Evolutionary conservation across 2,113 vertebrate genomes (phyloP).

Genomic region (Pituophis catenifer): DNA sequence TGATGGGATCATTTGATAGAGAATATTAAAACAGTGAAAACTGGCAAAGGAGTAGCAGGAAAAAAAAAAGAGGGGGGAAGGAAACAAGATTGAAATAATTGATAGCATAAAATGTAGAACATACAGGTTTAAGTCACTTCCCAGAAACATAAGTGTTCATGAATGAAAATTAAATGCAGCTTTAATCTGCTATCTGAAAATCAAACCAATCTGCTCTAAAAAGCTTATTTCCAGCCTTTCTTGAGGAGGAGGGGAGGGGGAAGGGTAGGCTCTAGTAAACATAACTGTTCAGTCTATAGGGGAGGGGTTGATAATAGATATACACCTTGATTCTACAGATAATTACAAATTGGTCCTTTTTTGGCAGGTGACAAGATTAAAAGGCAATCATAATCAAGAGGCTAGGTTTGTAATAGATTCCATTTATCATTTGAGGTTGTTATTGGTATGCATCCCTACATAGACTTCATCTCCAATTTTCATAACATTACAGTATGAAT

Average conservation of each 20-base stretch:
- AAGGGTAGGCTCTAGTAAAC: not conserved
- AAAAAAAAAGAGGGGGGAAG: not conserved
- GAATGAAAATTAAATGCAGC: not conserved
- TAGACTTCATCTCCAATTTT: conserved; percentile 39
- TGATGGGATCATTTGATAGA: not conserved
- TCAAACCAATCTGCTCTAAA: not conserved
- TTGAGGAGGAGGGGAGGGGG: not conserved
- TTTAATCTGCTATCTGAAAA: not conserved
- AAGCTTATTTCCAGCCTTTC: not conserved
- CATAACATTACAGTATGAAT: not conserved
- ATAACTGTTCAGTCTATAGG: not conserved
- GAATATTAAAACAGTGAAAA: not conserved
- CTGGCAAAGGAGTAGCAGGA: not conserved
- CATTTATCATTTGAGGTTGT: not conserved
- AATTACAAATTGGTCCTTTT: conserved; percentile 5
- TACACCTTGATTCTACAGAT: not conserved
- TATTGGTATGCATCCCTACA: not conserved
- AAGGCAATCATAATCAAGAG: conserved; percentile 14
- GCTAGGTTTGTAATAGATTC: conserved; percentile 21
- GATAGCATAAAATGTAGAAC: not conserved
- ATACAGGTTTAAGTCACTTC: not conserved
- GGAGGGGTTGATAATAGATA: not conserved
- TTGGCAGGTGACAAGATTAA: conserved; percentile 27
- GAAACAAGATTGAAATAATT: not conserved
- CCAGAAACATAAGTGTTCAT: not conserved